Conservation (phyloP, 1,140 invertebrate species). For the Cryptotermes secundus region DNA sequence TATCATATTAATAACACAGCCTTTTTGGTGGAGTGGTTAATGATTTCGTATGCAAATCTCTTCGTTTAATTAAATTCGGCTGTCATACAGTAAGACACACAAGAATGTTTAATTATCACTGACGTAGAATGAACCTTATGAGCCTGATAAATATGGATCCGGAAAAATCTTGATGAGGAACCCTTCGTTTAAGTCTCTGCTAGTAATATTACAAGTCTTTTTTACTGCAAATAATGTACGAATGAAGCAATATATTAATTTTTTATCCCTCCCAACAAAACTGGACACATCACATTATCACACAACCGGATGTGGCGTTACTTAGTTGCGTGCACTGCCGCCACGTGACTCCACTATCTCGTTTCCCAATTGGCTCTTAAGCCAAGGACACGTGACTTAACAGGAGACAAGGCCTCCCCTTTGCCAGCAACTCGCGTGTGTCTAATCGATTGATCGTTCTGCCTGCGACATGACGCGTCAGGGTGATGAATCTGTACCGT, state of each 20-base stretch:
- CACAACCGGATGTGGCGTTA: conserved; percentile 13
- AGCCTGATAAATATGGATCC: too few species aligned
- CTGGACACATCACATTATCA: conserved; percentile 16
- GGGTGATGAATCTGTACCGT: conserved; percentile 2
- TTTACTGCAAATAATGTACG: not conserved
- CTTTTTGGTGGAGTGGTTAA: too few species aligned
- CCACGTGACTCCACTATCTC: conserved; percentile 9
- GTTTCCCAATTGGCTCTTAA: not conserved
- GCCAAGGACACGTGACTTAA: conserved; percentile 10
- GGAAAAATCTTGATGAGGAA: too few species aligned
- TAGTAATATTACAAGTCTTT: not conserved
- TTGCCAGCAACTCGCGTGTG: not conserved
- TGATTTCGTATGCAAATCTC: too few species aligned
- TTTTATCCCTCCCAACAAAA: conserved; percentile 2
- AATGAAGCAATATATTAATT: not conserved
- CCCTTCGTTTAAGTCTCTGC: too few species aligned
- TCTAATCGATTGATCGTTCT: conserved; percentile 16
- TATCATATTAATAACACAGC: too few species aligned
- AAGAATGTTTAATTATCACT: too few species aligned
- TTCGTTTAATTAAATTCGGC: too few species aligned
- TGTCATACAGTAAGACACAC: too few species aligned
- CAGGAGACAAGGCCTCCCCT: not conserved
- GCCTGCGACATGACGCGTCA: not conserved
- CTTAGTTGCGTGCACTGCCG: not conserved
- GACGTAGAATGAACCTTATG: too few species aligned